phyloP scores from a whole-genome alignment of 2,113 vertebrate genomes.

The Platanista minor region DNA sequence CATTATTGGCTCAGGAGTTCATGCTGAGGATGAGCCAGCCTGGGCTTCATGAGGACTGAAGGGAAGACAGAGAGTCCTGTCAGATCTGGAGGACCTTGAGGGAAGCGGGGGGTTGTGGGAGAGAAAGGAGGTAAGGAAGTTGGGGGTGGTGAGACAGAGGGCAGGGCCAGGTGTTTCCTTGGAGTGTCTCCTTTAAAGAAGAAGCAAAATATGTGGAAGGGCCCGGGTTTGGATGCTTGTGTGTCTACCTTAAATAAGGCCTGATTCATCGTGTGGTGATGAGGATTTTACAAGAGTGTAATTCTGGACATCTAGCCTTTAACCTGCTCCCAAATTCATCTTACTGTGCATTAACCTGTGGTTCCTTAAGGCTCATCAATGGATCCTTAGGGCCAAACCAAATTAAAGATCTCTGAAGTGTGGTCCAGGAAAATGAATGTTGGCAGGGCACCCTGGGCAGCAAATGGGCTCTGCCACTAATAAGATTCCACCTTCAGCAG shows the following conservation, averaged over 20 bases:
- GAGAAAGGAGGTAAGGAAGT: background rate
- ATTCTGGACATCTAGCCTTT: background rate
- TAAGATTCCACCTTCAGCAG: background rate
- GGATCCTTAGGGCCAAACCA: background rate
- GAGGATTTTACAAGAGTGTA: background rate
- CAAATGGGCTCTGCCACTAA: background rate
- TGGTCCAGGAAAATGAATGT: background rate
- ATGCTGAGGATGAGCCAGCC: background rate
- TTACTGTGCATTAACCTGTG: background rate
- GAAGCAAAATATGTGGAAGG: background rate
- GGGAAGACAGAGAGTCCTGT: background rate
- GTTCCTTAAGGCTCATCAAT: background rate
- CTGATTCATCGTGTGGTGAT: fast-evolving
- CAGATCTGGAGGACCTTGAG: background rate
- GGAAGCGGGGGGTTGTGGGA: too few species aligned
- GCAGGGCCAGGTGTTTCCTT: background rate
- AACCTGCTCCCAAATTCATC: background rate
- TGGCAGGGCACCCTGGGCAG: too few species aligned
- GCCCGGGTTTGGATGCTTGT: background rate
- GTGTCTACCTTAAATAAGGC: background rate
- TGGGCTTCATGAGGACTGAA: background rate
- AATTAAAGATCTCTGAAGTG: background rate
- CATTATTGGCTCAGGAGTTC: background rate
- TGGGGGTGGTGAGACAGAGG: too few species aligned
- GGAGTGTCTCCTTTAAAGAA: background rate